Base-by-base conservation (phyloP, 2,888 invertebrate species). In the Thereva unica region DNA sequence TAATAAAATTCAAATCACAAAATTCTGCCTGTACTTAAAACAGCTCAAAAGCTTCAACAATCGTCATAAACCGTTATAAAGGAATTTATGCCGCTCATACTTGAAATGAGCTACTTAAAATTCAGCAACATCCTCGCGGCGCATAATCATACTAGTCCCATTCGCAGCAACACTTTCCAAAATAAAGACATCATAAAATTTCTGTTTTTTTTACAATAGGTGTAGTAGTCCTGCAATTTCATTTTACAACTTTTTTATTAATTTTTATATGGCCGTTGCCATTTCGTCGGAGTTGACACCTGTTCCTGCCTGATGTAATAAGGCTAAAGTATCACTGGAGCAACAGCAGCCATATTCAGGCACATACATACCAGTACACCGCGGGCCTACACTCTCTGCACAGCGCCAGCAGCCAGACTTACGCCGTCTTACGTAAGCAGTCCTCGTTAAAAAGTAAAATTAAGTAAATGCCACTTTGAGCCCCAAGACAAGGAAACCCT, bases 401-500 rank as follows among this genome's bases (percentile, higher is more conserved):
- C 23, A 23, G 23, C 23, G 23, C 23, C 37, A 55, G 41, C 8
- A 56, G 44, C 44, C 44, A 23, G 44, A 44, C 44, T 56, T 56
- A 9, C 23, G 23, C 34, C 10, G 56, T 5, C 56, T 44, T 56
- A 56, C 45, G 44, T 42, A 56, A 56, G 56, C 35, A 44, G 10
- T 56, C 44, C 10, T 8, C 35, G 45, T 44, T 56, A 47, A 37
- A 44, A 44, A 8, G 10, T 44, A 56, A 56, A 56, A 56, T 56
- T 56, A 44, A 56, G 44, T 56, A 44, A 56, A 55, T 55, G 55
- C 41, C 55, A 55, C 38, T 55, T 55, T 40, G 7, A 35, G 44
- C 35, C 34, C 34, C 42, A 56, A 45, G 12, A 9, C 45, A 23
- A 23, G 44, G 44, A 35, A 35, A 37, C 3, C 59, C 47, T 9